A percentile compares a stretch with the other conserved stretches of the same genome.
Conservation (phyloP, 2,888 invertebrate genomes). For the Tinea pellionella region DNA sequence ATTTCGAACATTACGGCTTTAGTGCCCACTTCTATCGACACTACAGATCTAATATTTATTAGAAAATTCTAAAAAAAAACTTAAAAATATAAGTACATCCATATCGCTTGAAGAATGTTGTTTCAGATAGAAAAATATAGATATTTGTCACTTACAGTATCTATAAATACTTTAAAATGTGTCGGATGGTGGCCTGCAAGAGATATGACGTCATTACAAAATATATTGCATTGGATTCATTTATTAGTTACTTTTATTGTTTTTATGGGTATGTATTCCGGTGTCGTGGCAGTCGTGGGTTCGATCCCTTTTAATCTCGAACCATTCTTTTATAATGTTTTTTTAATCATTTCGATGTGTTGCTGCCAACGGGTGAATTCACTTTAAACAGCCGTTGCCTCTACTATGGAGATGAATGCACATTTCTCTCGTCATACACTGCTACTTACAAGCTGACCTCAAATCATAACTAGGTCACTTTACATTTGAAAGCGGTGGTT, state of each 20-base stretch:
- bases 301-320: neutral
- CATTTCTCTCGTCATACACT: too few species aligned
- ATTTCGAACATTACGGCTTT: too few species aligned
- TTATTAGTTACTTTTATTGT: slow-evolving; percentile 44
- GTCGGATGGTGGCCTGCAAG: slow-evolving; percentile 52
- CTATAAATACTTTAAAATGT: slow-evolving; percentile 37
- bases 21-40: neutral
- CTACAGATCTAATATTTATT: too few species aligned
- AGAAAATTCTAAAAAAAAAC: neutral
- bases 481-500: too few species aligned
- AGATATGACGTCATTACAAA: slow-evolving; percentile 18
- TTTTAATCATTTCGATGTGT: too few species aligned
- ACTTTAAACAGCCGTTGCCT: too few species aligned
- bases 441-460: too few species aligned
- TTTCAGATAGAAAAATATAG: slow-evolving; percentile 31
- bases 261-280: slow-evolving; percentile 43
- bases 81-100: neutral
- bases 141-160: slow-evolving; percentile 36
- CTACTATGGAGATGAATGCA: too few species aligned
- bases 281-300: too few species aligned
- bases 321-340: neutral
- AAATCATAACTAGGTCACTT: too few species aligned
- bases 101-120: neutral
- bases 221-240: neutral
- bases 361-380: too few species aligned